Conservation (phyloP, 2,797 vertebrate species). For the Carapus acus region DNA sequence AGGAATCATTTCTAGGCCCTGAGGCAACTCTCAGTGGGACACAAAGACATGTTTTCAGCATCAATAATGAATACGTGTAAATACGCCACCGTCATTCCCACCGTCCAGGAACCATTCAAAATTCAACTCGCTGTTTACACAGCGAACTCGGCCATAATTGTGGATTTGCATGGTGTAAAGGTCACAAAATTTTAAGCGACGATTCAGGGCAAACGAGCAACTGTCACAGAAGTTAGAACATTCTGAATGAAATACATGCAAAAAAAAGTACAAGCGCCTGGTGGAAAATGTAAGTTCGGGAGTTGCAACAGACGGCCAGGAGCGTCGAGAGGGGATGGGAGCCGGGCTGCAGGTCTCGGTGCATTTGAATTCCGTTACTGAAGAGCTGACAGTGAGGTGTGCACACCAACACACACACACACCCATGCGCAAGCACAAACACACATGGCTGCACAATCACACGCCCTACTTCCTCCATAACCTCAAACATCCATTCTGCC, state of each 20-base stretch:
- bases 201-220: constrained; percentile 2
- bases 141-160: constrained; percentile 26
- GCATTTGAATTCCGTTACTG: constrained; percentile 62
- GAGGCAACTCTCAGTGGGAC: constrained; percentile 37
- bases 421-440: constrained; percentile 27
- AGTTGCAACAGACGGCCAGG: constrained; percentile 33
- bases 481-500: constrained; percentile 56
- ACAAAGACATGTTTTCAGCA: constrained; percentile 25
- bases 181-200: constrained; percentile 14
- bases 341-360: constrained; percentile 57
- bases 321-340: constrained; percentile 49
- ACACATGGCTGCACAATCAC: constrained; percentile 73
- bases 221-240: constrained; percentile 30
- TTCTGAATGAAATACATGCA: too few species aligned
- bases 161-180: constrained; percentile 17
- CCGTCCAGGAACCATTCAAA: constrained; percentile 32
- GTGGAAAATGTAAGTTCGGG: too few species aligned
- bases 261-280: too few species aligned
- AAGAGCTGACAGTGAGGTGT: constrained; percentile 31
- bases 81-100: constrained; percentile 20
- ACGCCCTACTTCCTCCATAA: constrained; percentile 72
- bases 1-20: constrained; percentile 37
- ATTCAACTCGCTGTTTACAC: constrained; percentile 36
- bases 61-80: constrained; percentile 49
- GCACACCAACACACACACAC: constrained; percentile 11